Evolutionary conservation across 2,113 vertebrate species (phyloP), one percentile per base, ranked within the genome.

Genomic region (Petrocephalus zakoni): DNA sequence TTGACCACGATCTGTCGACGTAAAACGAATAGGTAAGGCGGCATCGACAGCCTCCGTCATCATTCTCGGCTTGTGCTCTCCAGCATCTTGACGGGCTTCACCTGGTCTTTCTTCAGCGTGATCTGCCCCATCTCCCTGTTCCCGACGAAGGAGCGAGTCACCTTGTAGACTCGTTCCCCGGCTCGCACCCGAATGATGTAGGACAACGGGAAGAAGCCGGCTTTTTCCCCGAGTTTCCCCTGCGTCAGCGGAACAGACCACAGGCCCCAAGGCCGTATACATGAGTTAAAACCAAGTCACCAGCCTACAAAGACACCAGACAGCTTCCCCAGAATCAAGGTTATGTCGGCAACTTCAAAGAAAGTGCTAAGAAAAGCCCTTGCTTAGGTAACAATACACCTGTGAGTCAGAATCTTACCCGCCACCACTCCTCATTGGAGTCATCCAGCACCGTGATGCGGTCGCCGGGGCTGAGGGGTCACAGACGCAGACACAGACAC

Each of bases 391-490:
- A 19, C 17, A 0, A 42, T 21, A 78, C 34, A 42, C 9, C 3
- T 68, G 61, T 2, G 7, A 6, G 10, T 29, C 5, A n/a, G 11
- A 78, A 13, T 92, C 97, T 96, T 92, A 99, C 98, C 94, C 98
- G 94, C 98, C 98, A 99, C 98, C 97, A 99, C 88, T 98, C 97
- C 91, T 99, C 98, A 86, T 99, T 99, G 93, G 98, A 99, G 93
- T 99, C 98, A 85, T 99, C 98, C 8, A 99, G 95, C 51, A 99
- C 98, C 0, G 96, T 97, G 94, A 99, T 97, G 90, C 97, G 97
- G 94, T 99, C 98, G 52, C 98, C 98, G 0, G 98, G 97, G 88
- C 98, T 98, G 89, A 5, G 82, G 93, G 84, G 90, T 86, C 42
- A 51, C 53, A 85, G 15, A 8, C 19, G 11, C 61, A 89, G 11